phyloP scores from a whole-genome alignment of 2,888 invertebrate species.

The Drosophila paramelanica region DNA sequence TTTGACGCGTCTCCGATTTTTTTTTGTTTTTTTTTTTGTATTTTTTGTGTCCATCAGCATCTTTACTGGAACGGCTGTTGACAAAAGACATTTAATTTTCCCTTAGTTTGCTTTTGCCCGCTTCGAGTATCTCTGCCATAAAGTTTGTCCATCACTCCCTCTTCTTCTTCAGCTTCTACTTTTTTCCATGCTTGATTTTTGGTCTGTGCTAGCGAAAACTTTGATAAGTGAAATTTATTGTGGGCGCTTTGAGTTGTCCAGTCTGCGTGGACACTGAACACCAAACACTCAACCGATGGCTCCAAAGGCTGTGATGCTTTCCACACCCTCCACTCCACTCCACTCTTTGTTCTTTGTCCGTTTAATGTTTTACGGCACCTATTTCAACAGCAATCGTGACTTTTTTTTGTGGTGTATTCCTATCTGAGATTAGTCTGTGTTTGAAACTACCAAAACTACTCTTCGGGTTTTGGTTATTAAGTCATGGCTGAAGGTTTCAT shows the following conservation, averaged over 20 bases:
- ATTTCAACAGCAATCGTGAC: constrained; percentile 43
- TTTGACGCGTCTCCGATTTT: constrained; percentile 8
- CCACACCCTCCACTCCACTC: background rate
- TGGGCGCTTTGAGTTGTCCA: constrained; percentile 66
- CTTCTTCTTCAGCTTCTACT: constrained; percentile 18
- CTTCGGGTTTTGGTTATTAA: constrained; percentile 20
- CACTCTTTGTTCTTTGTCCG: background rate
- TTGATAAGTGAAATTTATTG: constrained; percentile 79
- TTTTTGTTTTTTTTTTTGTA: constrained; percentile 16
- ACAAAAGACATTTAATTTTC: constrained; percentile 78
- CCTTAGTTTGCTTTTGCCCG: constrained; percentile 65
- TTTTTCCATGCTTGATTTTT: constrained; percentile 55
- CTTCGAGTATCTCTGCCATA: constrained; percentile 68
- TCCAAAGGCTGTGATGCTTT: constrained; percentile 26
- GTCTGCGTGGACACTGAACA: constrained; percentile 26
- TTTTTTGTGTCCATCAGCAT: constrained; percentile 45
- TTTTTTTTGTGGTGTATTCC: constrained; percentile 23
- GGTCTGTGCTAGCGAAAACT: constrained; percentile 61
- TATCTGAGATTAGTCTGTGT: constrained; percentile 30
- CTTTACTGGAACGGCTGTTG: constrained; percentile 66
- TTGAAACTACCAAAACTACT: constrained; percentile 10
- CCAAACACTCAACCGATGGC: constrained; percentile 61
- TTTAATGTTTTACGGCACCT: constrained; percentile 57
- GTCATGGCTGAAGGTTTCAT: background rate
- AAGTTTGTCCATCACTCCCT: constrained; percentile 58